These are phyloP conservation scores for Gymnogyps californianus DNA, from an alignment of 2,113 vertebrate species.

Conservation along the genomic window DNA sequence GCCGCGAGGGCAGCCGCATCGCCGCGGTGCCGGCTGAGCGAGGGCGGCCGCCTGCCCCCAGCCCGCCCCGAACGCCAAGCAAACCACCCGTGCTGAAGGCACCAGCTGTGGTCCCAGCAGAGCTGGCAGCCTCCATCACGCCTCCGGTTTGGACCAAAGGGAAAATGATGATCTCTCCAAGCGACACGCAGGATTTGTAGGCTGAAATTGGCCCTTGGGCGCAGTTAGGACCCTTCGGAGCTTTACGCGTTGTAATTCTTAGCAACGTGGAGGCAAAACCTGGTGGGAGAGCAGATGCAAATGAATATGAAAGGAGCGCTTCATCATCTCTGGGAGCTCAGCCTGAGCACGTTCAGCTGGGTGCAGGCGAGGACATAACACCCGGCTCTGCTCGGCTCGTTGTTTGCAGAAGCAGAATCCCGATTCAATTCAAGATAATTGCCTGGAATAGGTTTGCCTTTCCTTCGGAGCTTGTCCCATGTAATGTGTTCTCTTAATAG, in stretches of 20 bases:
- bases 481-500: neutral
- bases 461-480: neutral
- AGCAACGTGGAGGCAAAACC: neutral
- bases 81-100: rapidly evolving
- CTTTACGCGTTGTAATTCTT: rapidly evolving
- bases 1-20: rapidly evolving
- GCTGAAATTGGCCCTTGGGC: neutral
- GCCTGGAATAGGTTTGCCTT: neutral
- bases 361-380: rapidly evolving
- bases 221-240: rapidly evolving
- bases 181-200: rapidly evolving
- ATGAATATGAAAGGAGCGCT: rapidly evolving
- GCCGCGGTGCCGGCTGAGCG: rapidly evolving
- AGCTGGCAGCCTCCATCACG: rapidly evolving
- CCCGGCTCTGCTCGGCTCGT: rapidly evolving
- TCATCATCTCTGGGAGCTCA: neutral
- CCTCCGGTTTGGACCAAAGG: rapidly evolving
- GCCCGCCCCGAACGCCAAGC: neutral
- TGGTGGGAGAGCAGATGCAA: neutral
- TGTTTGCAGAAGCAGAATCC: neutral
- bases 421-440: neutral
- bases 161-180: too few relatives aligned
- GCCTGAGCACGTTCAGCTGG: rapidly evolving
- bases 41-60: neutral
- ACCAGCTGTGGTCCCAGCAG: neutral